Evolutionary conservation across 2,797 vertebrate genomes (phyloP), one percentile per base, ranked within the genome.

Genomic region (Chaenodraco wilsoni): DNA sequence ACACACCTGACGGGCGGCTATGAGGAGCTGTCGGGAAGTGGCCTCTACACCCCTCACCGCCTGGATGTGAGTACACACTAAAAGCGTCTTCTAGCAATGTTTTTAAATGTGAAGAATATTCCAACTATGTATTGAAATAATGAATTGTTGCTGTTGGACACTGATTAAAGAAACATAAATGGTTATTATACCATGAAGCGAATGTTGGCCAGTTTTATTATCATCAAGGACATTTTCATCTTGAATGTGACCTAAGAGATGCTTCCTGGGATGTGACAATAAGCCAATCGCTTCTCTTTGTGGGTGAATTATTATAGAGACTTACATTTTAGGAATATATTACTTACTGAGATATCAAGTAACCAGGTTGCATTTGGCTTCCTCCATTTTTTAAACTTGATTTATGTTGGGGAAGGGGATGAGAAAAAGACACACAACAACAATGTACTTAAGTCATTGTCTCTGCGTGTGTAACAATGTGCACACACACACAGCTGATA

Each of bases 1-100:
- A 96, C 96, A 94, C 96, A 95, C 94, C 96, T 96, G 95, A 94
- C 93, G 85, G 95, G 88, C 90, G 95, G 94, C 93, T 97, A 96
- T 89, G 96, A 97, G 92, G 92, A 95, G 83, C 93, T 96, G 85
- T 94, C 94, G 60, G 93, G 93, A 89, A 95, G 94, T 85, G 93
- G 94, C 88, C 91, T 96, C 91, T 96, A 95, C 88, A 93, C 93
- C 87, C 93, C 95, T 84, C 95, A 95, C 92, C 94, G 88, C 90
- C 92, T 96, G 83, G 94, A 96, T 84, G 96, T 96, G 86, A 96
- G 96, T 93, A 79, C 41, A 17, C 33, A 54, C 46, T 44, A 2
- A 17, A 33, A 41, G 37, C 10, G 44, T 5, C 4, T 19, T 15
- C 45, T 61, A 50, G 49, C 19, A 50, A 27, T 46, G 15, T 44